Base-by-base conservation (phyloP, 2,888 invertebrate species). In the Protula sp. region DNA sequence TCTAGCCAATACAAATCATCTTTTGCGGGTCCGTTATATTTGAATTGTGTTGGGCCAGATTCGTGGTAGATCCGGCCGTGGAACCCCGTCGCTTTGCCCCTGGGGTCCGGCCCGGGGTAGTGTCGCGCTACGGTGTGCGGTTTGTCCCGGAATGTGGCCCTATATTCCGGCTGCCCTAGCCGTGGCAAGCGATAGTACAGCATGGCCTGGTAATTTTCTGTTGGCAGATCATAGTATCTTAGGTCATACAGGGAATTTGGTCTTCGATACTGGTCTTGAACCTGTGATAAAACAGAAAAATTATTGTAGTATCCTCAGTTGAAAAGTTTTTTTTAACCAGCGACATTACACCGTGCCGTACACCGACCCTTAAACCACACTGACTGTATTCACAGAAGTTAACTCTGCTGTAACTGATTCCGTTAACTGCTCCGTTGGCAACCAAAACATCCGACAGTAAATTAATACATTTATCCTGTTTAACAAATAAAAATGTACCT, bases 61-160 rank as follows among this genome's bases (percentile, higher is more conserved):
- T 66, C 66, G 54, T 64, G 58, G 58, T 66, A 66, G 48, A 57
- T n/a, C 31, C 63, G 26, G 24, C 66, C 66, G 51, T 64, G 60
- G 60, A 62, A 66, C 19, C 66, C 66, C 2, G 14, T 27, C 0
- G 63, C 60, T 38, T 61, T 55, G n/a, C 62, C 62, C 30, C 30
- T 55, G 9, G 62, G 62, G 29, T 27, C 19, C 2, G 26, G 57
- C 9, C 52, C 50, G 5, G 66, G 66, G 55, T 66, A 64, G 56
- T 59, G 45, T 2, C 57, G 45, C 3, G 61, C 22, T 19, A 66
- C 59, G 2, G 61, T 61, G 50, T 64, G 63, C 14, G 66, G 66
- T 22, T 59, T 56, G 51, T 66, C 64, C n/a, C 64, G 30, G 62
- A 64, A 66, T 19, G 30, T 50, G 27, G 53, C 66, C 19, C 66